Percentiles rank a stretch among this genome's conserved stretches.
Conservation (phyloP, 2,888 invertebrate species). For the Iselma pallidipennis region DNA sequence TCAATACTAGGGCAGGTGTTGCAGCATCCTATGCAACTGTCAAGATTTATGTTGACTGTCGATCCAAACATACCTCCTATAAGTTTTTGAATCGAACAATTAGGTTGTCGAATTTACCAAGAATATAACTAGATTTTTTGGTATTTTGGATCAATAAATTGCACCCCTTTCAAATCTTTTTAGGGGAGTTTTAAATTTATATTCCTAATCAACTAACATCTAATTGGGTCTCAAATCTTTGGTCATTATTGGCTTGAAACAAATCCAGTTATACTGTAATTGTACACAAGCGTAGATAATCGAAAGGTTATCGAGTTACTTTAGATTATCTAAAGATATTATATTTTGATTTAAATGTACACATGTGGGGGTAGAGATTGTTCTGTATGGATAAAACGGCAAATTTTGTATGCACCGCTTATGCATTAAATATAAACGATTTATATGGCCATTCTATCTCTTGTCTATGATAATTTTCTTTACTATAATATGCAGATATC, state of each 20-base stretch:
- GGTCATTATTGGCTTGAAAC: conserved; percentile 28
- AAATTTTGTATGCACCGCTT: conserved; percentile 1
- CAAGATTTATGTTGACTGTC: conserved; percentile 2
- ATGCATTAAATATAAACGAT: background rate
- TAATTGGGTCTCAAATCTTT: conserved; percentile 22
- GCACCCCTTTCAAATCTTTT: no score
- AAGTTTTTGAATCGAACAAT: background rate
- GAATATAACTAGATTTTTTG: no score
- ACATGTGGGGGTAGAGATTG: conserved; percentile 13
- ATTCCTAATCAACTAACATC: background rate
- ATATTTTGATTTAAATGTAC: conserved; percentile 35
- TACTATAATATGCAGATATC: no score
- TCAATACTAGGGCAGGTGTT: conserved; percentile 3
- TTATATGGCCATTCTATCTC: background rate
- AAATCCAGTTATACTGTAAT: conserved; percentile 28
- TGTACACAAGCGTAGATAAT: conserved; percentile 29
- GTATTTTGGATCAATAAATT: no score
- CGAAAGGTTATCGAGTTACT: conserved; percentile 35
- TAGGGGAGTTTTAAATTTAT: background rate
- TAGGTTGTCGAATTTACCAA: background rate
- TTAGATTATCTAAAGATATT: conserved; percentile 34
- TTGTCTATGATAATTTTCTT: background rate
- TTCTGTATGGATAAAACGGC: background rate
- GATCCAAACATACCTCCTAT: background rate
- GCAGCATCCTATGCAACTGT: conserved; percentile 5